These are phyloP conservation scores for Muntiacus reevesi DNA, from an alignment of 2,113 vertebrate genomes.

Conservation along the genomic window DNA sequence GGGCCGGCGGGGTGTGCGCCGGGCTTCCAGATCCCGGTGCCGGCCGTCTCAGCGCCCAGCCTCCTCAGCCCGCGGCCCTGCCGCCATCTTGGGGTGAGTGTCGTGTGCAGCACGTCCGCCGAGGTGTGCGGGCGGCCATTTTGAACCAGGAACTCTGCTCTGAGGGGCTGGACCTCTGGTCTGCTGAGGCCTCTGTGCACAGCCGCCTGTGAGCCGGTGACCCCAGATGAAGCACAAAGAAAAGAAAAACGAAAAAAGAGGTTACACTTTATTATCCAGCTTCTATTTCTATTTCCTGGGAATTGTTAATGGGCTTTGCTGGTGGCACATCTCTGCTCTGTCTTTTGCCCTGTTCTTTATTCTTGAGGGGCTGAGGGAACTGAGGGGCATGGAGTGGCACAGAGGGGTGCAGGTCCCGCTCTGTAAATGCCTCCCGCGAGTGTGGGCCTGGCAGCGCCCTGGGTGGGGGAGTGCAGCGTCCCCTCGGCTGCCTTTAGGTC, in stretches of 20 bases:
- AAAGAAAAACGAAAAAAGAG: rapidly evolving
- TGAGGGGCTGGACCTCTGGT: background rate
- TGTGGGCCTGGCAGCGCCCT: rapidly evolving
- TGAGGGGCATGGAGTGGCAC: background rate
- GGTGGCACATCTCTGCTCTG: background rate
- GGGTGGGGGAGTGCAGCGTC: background rate
- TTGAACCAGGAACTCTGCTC: background rate
- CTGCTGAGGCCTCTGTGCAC: background rate
- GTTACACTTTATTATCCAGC: background rate
- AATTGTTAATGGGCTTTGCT: background rate
- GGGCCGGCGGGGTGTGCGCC: background rate
- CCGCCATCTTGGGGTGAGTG: background rate
- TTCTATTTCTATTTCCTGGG: background rate
- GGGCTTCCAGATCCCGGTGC: rapidly evolving
- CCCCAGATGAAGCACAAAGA: background rate
- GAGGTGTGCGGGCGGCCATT: background rate
- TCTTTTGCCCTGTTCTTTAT: background rate
- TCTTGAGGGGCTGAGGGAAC: background rate
- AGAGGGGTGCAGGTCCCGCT: background rate
- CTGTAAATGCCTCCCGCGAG: background rate
- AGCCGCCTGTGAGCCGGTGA: background rate
- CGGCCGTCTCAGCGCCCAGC: background rate
- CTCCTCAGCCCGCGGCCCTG: rapidly evolving
- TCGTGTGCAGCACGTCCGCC: rapidly evolving
- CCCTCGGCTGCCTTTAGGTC: background rate